Evolutionary conservation across 2,113 vertebrate species (phyloP), one percentile per base, ranked within the genome.

Genomic region (Cephalopterus ornatus): DNA sequence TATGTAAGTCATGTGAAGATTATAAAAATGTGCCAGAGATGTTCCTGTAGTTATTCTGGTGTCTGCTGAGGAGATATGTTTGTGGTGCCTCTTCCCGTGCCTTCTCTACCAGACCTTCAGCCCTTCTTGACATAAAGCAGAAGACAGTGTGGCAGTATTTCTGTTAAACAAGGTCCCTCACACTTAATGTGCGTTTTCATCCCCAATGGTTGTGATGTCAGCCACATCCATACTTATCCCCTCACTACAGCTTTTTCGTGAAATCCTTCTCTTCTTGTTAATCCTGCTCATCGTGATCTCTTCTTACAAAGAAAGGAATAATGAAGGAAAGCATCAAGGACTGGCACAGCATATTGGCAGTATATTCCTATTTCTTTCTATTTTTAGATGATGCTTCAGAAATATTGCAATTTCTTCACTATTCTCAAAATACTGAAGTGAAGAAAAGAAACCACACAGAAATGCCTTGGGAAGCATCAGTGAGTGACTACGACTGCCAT

Each of bases 1-100:
- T 52, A 4, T 26, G 5, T 35, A 44, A 53, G 8, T 13, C 11
- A 47, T 0, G 0, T 49, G 20, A 82, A 85, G 4, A 8, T 41
- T 46, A 18, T 23, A 47, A 1, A 50, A n/a, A 42, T 24, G 8
- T 27, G 2, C 5, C 20, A 42, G 19, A 65, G 20, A 65, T 35
- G 6, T 28, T 63, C 13, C 35, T 49, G 26, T 49, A 61, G 14
- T 44, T 73, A 52, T 12, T 49, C 16, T 72, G 11, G 5, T 18
- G 5, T 32, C 17, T 58, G 1, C 14, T 58, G 21, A 81, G 9
- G 26, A 58, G 5, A 3, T 59, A 14, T 19, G 12, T 17, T 35
- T 73, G 14, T 74, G 20, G 1, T 26, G 4, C 4, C 8, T 49
- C 32, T 66, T 35, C 30, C 21, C 26, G 27, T n/a, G 8, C 6